Percentiles rank a stretch among this genome's conserved stretches.
phyloP scores from a whole-genome alignment of 1,140 invertebrate genomes.

The Parasteatoda tepidariorum region DNA sequence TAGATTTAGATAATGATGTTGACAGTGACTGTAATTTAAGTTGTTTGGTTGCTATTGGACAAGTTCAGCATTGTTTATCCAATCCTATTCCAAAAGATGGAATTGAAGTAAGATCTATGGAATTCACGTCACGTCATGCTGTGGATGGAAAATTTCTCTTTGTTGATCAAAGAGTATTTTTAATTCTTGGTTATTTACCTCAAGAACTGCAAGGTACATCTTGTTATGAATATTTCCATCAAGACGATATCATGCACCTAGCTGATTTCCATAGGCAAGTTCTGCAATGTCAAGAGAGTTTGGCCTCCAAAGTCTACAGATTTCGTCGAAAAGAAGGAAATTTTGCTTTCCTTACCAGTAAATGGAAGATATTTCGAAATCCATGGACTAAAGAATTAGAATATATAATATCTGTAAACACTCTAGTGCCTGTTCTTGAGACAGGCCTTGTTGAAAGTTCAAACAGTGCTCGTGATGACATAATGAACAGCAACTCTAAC shows the following conservation, averaged over 20 bases:
- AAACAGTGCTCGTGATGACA: conserved; percentile 30
- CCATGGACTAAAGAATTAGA: conserved; percentile 94
- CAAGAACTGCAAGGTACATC: conserved; percentile 93
- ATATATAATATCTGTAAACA: conserved; percentile 87
- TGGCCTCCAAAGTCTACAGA: conserved; percentile 74
- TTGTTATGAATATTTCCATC: conserved; percentile 93
- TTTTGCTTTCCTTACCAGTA: conserved; percentile 81
- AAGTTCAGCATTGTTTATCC: conserved; percentile 57
- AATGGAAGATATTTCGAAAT: conserved; percentile 89
- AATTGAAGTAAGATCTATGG: conserved; percentile 71
- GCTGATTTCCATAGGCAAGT: conserved; percentile 84
- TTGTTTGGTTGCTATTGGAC: conserved; percentile 71
- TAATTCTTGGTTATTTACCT: conserved; percentile 89
- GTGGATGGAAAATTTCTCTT: conserved; percentile 76
- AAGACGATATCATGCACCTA: conserved; percentile 83
- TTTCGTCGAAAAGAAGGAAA: conserved; percentile 83
- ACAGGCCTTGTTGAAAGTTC: conserved; percentile 51
- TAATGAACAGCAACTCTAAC: conserved; percentile 52
- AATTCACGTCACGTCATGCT: conserved; percentile 76
- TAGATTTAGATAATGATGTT: conserved; percentile 71
- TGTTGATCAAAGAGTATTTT: conserved; percentile 83
- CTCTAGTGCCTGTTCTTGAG: conserved; percentile 72
- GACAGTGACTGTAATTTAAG: conserved; percentile 84
- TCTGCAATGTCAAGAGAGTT: conserved; percentile 42
- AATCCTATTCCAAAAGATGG: conserved; percentile 76